Evolutionary conservation across 2,888 invertebrate genomes (phyloP).

Genomic region (Dione vanillae): DNA sequence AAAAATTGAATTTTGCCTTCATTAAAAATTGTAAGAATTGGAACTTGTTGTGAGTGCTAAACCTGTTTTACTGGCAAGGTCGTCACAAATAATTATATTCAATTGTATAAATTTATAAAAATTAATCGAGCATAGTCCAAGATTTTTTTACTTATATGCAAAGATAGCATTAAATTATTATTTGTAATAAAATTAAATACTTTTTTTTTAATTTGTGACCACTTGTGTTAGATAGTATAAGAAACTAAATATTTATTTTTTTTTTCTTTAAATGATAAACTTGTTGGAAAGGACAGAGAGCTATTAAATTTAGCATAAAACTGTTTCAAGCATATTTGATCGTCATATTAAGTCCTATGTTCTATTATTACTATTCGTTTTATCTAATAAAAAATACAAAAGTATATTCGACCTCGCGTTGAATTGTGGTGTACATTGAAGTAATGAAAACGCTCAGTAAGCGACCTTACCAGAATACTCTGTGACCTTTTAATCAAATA

Average conservation of each 20-base stretch:
- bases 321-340: neutral
- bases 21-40: conserved; percentile 49
- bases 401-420: conserved; percentile 75
- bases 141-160: conserved; percentile 2
- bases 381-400: conserved; percentile 64
- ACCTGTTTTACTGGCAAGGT: conserved; percentile 76
- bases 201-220: too few relatives aligned
- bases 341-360: conserved; percentile 6
- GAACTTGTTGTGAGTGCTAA: conserved; percentile 71
- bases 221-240: too few relatives aligned
- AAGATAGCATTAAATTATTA: neutral
- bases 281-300: neutral
- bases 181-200: too few relatives aligned
- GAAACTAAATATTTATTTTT: too few relatives aligned
- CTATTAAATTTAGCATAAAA: neutral
- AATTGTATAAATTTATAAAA: conserved; percentile 51
- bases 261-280: too few relatives aligned
- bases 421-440: conserved; percentile 73
- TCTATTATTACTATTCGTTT: conserved; percentile 57
- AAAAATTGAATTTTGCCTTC: conserved; percentile 30
- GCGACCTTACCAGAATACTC: conserved; percentile 77
- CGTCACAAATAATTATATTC: conserved; percentile 64
- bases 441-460: conserved; percentile 76
- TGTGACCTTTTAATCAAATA: conserved; percentile 50
- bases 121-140: conserved; percentile 27